Evolutionary conservation across 2,888 invertebrate species (phyloP).

Genomic region (Amblyteles armatorius): DNA sequence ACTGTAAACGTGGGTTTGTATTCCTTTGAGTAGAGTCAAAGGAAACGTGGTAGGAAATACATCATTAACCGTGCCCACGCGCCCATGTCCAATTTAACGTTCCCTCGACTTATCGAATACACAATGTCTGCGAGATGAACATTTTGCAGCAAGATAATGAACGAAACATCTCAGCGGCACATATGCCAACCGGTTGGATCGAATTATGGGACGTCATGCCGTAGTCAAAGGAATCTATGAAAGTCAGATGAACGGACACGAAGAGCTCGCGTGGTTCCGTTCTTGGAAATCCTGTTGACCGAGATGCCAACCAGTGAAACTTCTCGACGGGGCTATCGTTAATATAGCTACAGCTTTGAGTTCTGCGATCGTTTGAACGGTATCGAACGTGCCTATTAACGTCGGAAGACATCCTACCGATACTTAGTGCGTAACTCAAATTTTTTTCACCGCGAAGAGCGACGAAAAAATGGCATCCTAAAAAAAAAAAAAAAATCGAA

Average conservation of each 20-base stretch:
- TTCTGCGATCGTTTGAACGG: conserved; percentile 19
- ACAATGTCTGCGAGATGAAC: not conserved
- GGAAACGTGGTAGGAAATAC: not conserved
- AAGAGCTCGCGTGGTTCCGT: conserved; percentile 59
- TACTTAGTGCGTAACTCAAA: not conserved
- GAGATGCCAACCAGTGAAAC: conserved; percentile 67
- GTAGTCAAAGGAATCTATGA: conserved; percentile 58
- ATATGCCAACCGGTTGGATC: conserved; percentile 6
- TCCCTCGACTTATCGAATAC: not conserved
- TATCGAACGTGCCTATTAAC: conserved; percentile 34
- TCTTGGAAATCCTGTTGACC: conserved; percentile 66
- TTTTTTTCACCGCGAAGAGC: not conserved
- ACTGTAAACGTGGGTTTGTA: not conserved
- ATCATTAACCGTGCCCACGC: not conserved
- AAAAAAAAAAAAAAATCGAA: not conserved
- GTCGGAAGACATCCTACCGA: not conserved
- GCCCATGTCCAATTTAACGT: not conserved
- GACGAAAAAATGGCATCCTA: not conserved
- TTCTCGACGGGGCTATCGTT: conserved; percentile 54
- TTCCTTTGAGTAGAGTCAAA: not conserved
- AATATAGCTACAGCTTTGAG: conserved; percentile 38
- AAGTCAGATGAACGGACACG: conserved; percentile 63
- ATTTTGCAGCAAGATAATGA: not conserved
- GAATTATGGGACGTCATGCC: conserved; percentile 23
- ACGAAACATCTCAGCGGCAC: not conserved